These are phyloP conservation scores for Galerucella calmariensis DNA, from an alignment of 2,888 invertebrate species.

Conservation along the genomic window DNA sequence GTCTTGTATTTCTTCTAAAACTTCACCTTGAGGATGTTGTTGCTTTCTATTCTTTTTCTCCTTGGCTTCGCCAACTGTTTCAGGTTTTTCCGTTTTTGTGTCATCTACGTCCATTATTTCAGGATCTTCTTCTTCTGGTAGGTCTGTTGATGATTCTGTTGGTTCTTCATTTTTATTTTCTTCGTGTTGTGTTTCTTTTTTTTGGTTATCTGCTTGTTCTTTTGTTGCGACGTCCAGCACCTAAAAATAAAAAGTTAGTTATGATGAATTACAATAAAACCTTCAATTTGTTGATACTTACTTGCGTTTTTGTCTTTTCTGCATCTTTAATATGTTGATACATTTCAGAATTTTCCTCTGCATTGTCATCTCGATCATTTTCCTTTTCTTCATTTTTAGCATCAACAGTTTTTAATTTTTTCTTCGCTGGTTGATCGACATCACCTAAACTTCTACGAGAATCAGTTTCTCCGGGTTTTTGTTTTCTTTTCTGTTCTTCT, in stretches of 20 bases:
- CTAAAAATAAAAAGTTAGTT: conserved; percentile 53
- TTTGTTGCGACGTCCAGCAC: conserved; percentile 81
- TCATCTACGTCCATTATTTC: conserved; percentile 57
- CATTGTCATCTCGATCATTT: conserved; percentile 65
- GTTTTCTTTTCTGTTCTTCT: conserved; percentile 69
- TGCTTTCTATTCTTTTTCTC: conserved; percentile 65
- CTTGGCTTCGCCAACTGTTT: conserved; percentile 64
- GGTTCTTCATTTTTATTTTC: conserved; percentile 68
- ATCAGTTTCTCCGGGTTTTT: conserved; percentile 80
- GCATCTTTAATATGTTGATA: conserved; percentile 89
- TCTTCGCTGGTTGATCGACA: conserved; percentile 72
- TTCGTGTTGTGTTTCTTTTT: conserved; percentile 67
- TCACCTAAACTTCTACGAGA: conserved; percentile 77
- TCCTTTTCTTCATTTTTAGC: conserved; percentile 63
- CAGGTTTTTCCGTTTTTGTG: conserved; percentile 62
- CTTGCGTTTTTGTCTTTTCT: conserved; percentile 79
- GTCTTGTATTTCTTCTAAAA: conserved; percentile 62
- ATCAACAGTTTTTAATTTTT: conserved; percentile 71
- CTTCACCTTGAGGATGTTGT: conserved; percentile 61
- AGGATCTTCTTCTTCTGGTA: conserved; percentile 57
- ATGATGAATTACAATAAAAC: not conserved
- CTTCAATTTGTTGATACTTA: conserved; percentile 50
- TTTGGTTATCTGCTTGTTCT: conserved; percentile 81
- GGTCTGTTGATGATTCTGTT: conserved; percentile 69
- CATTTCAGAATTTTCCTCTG: conserved; percentile 64